Evolutionary conservation across 2,113 vertebrate genomes (phyloP).

Genomic region (Capricornis sumatraensis): DNA sequence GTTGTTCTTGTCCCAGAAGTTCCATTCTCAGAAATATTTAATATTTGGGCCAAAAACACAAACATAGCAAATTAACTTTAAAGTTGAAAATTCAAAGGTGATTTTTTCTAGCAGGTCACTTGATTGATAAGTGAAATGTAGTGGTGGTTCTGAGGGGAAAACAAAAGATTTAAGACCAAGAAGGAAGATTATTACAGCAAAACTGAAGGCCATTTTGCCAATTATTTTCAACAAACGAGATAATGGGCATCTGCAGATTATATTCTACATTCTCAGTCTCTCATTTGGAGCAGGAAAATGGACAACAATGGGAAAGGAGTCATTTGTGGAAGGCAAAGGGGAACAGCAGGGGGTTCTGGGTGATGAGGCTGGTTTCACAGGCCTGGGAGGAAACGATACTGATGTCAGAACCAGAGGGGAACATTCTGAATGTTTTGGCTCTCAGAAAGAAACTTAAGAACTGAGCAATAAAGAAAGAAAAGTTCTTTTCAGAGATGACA

Average conservation of each 20-base stretch:
- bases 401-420: not conserved
- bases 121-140: not conserved
- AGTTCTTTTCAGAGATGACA: not conserved
- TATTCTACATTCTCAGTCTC: not conserved
- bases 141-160: not conserved
- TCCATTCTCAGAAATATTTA: not conserved
- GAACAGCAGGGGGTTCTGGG: rapidly evolving
- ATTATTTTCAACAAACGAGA: not conserved
- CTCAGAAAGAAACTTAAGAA: constrained; percentile 29
- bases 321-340: rapidly evolving
- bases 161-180: not conserved
- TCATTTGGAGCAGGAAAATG: not conserved
- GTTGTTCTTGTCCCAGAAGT: not conserved
- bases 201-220: not conserved
- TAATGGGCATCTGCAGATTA: not conserved
- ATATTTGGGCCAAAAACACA: not conserved
- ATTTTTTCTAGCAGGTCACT: not conserved
- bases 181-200: not conserved
- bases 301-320: not conserved
- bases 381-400: not conserved
- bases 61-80: not conserved
- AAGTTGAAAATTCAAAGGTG: not conserved
- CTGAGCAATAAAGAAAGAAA: constrained; percentile 7
- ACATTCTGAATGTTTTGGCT: constrained; percentile 26
- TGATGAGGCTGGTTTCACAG: too few relatives aligned